phyloP scores from a whole-genome alignment of 2,888 invertebrate species.

The Vandiemenella viatica region DNA sequence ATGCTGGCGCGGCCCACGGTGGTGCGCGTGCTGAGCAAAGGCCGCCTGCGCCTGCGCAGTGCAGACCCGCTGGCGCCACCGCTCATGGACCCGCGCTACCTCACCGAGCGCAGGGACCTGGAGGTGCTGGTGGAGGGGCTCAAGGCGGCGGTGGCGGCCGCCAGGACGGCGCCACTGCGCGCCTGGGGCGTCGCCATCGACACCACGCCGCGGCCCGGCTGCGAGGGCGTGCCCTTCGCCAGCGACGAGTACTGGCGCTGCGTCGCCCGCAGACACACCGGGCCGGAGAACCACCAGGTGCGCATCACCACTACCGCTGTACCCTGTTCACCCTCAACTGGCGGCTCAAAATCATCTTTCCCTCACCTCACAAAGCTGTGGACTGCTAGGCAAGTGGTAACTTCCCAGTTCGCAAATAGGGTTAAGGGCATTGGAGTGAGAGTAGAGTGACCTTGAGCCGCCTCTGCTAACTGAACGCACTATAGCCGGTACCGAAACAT shows the following conservation, averaged over 20 bases:
- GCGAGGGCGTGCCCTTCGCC: conserved; percentile 29
- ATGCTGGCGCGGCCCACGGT: conserved; percentile 19
- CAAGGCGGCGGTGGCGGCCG: conserved; percentile 44
- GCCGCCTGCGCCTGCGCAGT: conserved; percentile 34
- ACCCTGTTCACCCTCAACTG: no score
- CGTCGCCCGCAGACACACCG: conserved; percentile 47
- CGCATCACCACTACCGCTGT: no score
- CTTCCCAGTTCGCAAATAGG: no score
- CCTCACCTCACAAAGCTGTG: no score
- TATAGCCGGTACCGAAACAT: no score
- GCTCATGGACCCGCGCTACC: conserved; percentile 59
- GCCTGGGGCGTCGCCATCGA: conserved; percentile 28
- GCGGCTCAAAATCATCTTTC: no score
- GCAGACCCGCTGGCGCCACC: conserved; percentile 54
- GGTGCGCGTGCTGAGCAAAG: conserved; percentile 22
- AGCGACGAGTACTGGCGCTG: conserved; percentile 51
- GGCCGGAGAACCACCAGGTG: conserved; percentile 69
- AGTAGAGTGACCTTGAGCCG: no score
- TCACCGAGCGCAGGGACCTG: conserved; percentile 47
- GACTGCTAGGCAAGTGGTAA: no score
- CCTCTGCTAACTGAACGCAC: no score
- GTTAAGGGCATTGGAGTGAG: no score
- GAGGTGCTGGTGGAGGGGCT: conserved; percentile 47
- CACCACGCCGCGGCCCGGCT: conserved; percentile 42
- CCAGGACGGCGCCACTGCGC: conserved; percentile 30